Evolutionary conservation across 1,140 invertebrate species (phyloP).

Genomic region (Sitobion miscanthi): DNA sequence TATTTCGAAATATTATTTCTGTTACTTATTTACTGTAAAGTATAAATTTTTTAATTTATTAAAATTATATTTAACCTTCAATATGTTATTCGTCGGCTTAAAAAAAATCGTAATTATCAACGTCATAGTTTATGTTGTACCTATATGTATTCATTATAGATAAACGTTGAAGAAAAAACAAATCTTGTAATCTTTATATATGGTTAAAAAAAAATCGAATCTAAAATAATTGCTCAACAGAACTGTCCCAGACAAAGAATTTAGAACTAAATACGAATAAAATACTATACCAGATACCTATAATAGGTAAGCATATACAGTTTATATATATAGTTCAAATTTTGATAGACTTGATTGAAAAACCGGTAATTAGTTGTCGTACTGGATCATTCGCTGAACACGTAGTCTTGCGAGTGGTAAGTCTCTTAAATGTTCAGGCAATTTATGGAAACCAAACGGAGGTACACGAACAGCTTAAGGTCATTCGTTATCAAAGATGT

Average conservation of each 20-base stretch:
- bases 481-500: background rate
- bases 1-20: background rate
- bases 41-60: background rate
- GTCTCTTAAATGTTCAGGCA: background rate
- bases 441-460: background rate
- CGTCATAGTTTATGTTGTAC: background rate
- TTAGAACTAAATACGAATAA: background rate
- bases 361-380: slow-evolving; percentile 29
- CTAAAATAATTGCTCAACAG: slow-evolving; percentile 10
- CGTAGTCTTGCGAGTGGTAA: background rate
- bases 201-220: slow-evolving; percentile 9
- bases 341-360: slow-evolving; percentile 5
- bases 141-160: background rate
- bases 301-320: background rate
- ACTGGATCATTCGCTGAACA: background rate
- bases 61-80: slow-evolving; percentile 7
- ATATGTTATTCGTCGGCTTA: background rate
- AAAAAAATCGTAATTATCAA: background rate
- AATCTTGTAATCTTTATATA: slow-evolving; percentile 11
- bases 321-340: background rate
- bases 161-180: background rate
- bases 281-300: background rate
- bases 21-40: background rate
- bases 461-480: background rate
- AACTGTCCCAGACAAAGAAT: background rate